Evolutionary conservation across 2,113 vertebrate species (phyloP), one percentile per base, ranked within the genome.

Genomic region (Sula dactylatra): DNA sequence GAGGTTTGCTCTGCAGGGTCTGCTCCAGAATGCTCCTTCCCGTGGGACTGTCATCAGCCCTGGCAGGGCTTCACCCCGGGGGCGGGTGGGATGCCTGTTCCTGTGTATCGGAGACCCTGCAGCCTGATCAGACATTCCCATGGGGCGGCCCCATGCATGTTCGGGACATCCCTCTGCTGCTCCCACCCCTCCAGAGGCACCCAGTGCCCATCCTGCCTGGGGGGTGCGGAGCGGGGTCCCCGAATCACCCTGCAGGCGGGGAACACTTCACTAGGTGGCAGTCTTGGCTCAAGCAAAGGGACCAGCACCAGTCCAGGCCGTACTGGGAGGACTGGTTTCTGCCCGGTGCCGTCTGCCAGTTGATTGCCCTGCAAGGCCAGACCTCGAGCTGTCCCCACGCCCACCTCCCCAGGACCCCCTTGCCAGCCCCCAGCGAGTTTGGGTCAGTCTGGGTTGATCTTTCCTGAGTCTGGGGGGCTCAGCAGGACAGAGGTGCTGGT

Each of bases 231-330:
- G n/a, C 1, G 1, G 34, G 40, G 45, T 34, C 47, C 50, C 34
- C 12, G 9, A 16, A 13, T 42, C 62, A 62, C 72, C 72, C 42
- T 6, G 25, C 42, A 27, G 9, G 12, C 2, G 4, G 18, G 22
- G 7, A 45, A 27, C 5, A 0, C 82, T 64, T 80, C 94, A 81
- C 88, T 91, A 93, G 94, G 59, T 91, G 94, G 94, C 94, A 91
- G 40, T 26, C 61, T 89, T 7, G 2, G 40, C 86, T 79, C 14
- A 3, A 55, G 50, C 76, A 32, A 16, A 22, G 70, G 38, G 9
- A 11, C 22, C 9, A 1, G 58, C 59, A 10, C 54, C 50, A 18
- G 32, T 7, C 16, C 27, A 10, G n/a, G 31, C 62, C 29, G 11
- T 11, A 31, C 78, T 50, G 73, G 91, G 71, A 91, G 70, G 9